Evolutionary conservation across 2,888 invertebrate species (phyloP).

Genomic region (Apamea crenata): DNA sequence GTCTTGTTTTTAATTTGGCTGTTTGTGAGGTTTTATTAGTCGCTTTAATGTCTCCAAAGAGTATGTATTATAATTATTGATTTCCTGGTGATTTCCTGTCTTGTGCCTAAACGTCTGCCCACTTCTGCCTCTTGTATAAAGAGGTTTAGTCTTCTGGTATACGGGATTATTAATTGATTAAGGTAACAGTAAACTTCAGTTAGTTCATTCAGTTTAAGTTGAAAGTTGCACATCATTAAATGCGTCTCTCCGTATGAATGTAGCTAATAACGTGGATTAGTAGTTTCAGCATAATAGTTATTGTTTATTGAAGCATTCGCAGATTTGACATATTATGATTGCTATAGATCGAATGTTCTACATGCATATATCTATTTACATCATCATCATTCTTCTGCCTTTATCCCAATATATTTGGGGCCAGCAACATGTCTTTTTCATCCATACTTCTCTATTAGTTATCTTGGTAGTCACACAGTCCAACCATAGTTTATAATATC

Average conservation of each 20-base stretch:
- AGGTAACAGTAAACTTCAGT: not conserved
- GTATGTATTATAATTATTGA: conserved; percentile 10
- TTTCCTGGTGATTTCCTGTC: not conserved
- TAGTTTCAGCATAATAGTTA: not conserved
- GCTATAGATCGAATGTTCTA: not conserved
- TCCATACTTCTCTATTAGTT: not conserved
- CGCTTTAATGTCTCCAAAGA: conserved; percentile 34
- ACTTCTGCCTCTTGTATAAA: conserved; percentile 1
- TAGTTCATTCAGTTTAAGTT: not conserved
- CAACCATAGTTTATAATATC: too few species aligned
- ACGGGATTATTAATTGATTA: not conserved
- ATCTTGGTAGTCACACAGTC: not conserved
- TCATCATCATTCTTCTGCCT: not conserved
- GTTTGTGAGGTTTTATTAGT: conserved; percentile 35
- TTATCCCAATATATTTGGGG: not conserved
- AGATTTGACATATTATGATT: not conserved
- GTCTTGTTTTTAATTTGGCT: conserved; percentile 38
- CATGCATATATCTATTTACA: not conserved
- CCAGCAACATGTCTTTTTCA: not conserved
- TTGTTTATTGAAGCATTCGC: not conserved
- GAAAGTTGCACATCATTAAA: not conserved
- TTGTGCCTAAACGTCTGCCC: not conserved
- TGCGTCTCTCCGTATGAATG: not conserved
- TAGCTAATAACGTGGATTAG: not conserved
- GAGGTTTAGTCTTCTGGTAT: not conserved